phyloP scores from a whole-genome alignment of 2,888 invertebrate genomes.

The Portevinia maculata region DNA sequence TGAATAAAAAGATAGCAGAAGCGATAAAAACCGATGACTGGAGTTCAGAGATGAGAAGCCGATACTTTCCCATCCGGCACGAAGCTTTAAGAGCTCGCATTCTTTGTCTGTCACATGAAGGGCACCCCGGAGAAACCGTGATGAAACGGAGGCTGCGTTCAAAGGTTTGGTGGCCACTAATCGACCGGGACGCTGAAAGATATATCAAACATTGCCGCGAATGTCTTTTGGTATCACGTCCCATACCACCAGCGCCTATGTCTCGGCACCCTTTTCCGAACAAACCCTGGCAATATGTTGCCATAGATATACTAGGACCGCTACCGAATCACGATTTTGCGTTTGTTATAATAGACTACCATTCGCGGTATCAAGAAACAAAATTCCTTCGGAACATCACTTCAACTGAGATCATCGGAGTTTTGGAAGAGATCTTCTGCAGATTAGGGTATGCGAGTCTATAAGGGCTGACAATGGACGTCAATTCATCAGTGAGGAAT shows the following conservation, averaged over 20 bases:
- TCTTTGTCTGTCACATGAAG: too few relatives aligned
- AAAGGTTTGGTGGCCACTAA: slow-evolving; percentile 58
- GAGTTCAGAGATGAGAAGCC: neutral
- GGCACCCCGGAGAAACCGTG: slow-evolving; percentile 33
- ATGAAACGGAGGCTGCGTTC: slow-evolving; percentile 52
- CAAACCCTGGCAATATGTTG: slow-evolving; percentile 29
- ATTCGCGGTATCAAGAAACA: slow-evolving; percentile 14
- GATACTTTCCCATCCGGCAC: neutral
- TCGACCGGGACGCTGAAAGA: slow-evolving; percentile 52
- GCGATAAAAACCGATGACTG: neutral
- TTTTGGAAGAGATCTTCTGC: slow-evolving; percentile 29
- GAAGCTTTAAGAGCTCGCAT: slow-evolving; percentile 2
- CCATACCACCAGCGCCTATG: slow-evolving; percentile 10
- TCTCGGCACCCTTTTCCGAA: slow-evolving; percentile 19
- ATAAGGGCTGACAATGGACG: slow-evolving; percentile 8
- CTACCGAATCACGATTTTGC: slow-evolving; percentile 49
- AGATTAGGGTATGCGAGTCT: slow-evolving; percentile 20
- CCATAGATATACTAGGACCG: slow-evolving; percentile 28
- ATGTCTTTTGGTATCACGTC: too few relatives aligned
- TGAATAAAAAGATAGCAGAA: neutral
- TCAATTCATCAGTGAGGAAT: neutral
- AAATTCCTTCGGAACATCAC: slow-evolving; percentile 2
- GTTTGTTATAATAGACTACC: slow-evolving; percentile 27
- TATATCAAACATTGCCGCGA: slow-evolving; percentile 51
- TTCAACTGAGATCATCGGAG: neutral